These are phyloP conservation scores for Bruchidius siliquastri DNA, from an alignment of 2,888 invertebrate species.

Conservation along the genomic window DNA sequence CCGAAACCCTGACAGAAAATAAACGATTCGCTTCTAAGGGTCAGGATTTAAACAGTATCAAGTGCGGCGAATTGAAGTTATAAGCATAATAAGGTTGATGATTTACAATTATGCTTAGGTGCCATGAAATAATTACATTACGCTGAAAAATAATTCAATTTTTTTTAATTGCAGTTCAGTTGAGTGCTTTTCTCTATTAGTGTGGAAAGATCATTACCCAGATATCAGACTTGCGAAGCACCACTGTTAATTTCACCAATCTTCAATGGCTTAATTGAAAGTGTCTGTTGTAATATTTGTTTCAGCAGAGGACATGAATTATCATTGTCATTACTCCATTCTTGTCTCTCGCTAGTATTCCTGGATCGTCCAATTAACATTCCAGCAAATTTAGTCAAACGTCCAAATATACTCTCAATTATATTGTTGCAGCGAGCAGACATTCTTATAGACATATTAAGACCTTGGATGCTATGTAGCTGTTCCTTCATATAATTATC, in stretches of 20 bases:
- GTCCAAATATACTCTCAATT: background rate
- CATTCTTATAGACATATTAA: background rate
- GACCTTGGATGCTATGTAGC: background rate
- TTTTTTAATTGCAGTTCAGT: no score
- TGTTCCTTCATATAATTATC: no score
- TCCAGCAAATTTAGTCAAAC: background rate
- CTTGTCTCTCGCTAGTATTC: background rate
- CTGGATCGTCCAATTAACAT: background rate
- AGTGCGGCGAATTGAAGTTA: no score
- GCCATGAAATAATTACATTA: no score
- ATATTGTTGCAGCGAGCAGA: background rate
- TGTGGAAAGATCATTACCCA: no score
- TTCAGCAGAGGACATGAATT: background rate
- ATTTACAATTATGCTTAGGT: no score
- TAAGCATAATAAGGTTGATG: no score
- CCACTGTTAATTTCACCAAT: background rate
- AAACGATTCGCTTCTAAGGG: no score
- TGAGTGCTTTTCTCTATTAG: no score
- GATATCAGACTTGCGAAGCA: background rate
- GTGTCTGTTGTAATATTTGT: background rate
- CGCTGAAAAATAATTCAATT: no score
- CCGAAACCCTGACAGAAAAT: no score
- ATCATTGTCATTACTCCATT: background rate
- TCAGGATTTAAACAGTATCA: no score
- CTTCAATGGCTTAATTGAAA: background rate